phyloP scores from a whole-genome alignment of 2,888 invertebrate genomes.

The Netelia inedita region DNA sequence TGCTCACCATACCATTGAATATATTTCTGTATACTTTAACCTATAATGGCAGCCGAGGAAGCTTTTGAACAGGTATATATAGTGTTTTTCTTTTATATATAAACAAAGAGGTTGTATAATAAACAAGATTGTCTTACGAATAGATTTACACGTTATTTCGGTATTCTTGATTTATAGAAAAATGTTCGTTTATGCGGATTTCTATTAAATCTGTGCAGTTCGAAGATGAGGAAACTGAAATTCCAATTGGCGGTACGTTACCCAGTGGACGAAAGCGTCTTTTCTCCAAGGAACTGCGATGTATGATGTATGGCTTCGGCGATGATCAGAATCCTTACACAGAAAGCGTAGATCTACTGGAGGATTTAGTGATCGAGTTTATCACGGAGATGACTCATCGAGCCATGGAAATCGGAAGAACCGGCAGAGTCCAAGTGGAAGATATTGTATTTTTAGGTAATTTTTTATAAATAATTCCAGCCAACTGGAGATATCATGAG shows the following conservation, averaged over 20 bases:
- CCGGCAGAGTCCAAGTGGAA: slow-evolving; percentile 99
- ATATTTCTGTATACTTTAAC: too few relatives aligned
- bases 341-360: slow-evolving; percentile 98
- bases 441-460: slow-evolving; percentile 93
- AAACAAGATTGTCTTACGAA: too few relatives aligned
- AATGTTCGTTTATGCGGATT: background rate
- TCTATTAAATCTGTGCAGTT: slow-evolving; percentile 75
- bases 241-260: slow-evolving; percentile 89
- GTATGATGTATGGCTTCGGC: slow-evolving; percentile 99
- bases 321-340: slow-evolving; percentile 99
- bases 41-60: slow-evolving; percentile 77
- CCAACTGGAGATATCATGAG: background rate
- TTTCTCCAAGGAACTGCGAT: slow-evolving; percentile 96
- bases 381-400: slow-evolving; percentile 97
- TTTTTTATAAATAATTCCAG: background rate
- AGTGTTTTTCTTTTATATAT: background rate
- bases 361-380: slow-evolving; percentile 99
- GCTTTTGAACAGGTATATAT: slow-evolving; percentile 78
- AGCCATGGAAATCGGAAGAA: slow-evolving; percentile 98
- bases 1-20: too few relatives aligned
- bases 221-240: slow-evolving; percentile 90
- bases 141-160: too few relatives aligned
- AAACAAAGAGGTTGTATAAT: slow-evolving; percentile 1
- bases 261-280: slow-evolving; percentile 92
- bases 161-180: too few relatives aligned